Evolutionary conservation across 2,888 invertebrate species (phyloP).

Genomic region (Sepioteuthis lessoniana): DNA sequence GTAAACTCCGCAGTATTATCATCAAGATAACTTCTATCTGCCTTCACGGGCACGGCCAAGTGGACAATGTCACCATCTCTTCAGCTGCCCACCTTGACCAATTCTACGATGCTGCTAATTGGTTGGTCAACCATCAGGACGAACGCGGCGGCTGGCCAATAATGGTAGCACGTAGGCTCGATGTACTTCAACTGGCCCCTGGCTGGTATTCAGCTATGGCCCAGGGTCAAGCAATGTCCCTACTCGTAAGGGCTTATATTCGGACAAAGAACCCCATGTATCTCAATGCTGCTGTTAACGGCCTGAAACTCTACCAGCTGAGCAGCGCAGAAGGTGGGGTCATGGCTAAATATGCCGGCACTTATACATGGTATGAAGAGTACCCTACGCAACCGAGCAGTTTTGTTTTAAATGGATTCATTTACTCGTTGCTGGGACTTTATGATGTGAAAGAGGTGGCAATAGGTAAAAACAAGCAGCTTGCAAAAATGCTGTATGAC

Average conservation of each 20-base stretch:
- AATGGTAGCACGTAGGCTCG: constrained; percentile 80
- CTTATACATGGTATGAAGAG: constrained; percentile 96
- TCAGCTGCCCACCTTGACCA: constrained; percentile 90
- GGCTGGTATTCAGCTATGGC: constrained; percentile 99
- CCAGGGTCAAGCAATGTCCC: constrained; percentile 94
- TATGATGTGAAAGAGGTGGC: constrained; percentile 90
- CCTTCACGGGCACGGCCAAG: constrained; percentile 70
- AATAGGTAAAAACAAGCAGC: constrained; percentile 81
- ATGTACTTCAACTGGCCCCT: constrained; percentile 79
- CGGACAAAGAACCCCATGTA: constrained; percentile 82
- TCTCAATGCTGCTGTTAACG: constrained; percentile 86
- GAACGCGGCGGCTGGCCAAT: constrained; percentile 93
- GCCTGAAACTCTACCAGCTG: constrained; percentile 83
- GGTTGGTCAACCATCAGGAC: constrained; percentile 92
- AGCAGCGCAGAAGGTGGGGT: constrained; percentile 70
- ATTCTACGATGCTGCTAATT: constrained; percentile 93
- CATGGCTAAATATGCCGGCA: constrained; percentile 82
- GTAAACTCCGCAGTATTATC: constrained; percentile 59
- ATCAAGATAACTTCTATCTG: constrained; percentile 64
- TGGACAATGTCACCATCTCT: constrained; percentile 72
- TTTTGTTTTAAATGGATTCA: constrained; percentile 98
- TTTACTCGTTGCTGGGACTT: constrained; percentile 94
- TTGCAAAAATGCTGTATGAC: constrained; percentile 74
- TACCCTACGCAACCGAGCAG: constrained; percentile 93
- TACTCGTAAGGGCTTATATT: constrained; percentile 92